Conservation (phyloP, 2,888 invertebrate species). For the Ypsolopha sequella region DNA sequence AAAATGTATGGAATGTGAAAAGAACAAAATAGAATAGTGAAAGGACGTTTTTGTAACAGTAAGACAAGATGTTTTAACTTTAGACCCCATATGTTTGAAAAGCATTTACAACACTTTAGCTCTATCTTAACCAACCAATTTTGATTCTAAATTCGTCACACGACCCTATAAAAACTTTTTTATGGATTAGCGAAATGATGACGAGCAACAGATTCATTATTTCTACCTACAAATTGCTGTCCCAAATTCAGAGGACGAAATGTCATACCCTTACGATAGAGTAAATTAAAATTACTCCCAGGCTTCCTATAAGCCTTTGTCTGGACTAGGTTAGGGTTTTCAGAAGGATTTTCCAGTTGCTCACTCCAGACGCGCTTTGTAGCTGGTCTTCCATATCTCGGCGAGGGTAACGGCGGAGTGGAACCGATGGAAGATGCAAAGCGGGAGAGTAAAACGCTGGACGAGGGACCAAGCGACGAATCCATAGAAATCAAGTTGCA, state of each 20-base stretch:
- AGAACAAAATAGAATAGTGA: constrained; percentile 17
- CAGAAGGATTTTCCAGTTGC: not conserved
- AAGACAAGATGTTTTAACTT: not conserved
- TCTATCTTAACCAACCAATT: constrained; percentile 15
- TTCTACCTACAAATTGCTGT: constrained; percentile 56
- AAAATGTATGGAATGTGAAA: constrained; percentile 49
- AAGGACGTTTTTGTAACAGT: not conserved
- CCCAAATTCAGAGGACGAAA: constrained; percentile 56
- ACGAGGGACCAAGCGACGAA: constrained; percentile 94
- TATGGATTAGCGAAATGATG: constrained; percentile 43
- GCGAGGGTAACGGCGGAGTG: constrained; percentile 95
- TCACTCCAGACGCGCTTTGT: constrained; percentile 92
- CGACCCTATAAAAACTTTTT: constrained; percentile 36
- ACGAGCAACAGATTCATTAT: constrained; percentile 40
- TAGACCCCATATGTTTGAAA: no score
- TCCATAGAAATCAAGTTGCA: constrained; percentile 92
- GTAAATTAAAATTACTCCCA: not conserved
- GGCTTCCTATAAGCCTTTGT: not conserved
- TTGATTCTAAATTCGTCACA: constrained; percentile 39
- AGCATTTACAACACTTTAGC: no score
- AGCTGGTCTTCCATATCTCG: constrained; percentile 96
- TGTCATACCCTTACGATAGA: constrained; percentile 13
- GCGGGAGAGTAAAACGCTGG: constrained; percentile 91
- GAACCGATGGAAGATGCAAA: constrained; percentile 97
- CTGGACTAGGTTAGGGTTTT: not conserved